These are phyloP conservation scores for Takifugu rubripes DNA, from an alignment of 2,797 vertebrate species.

Conservation along the genomic window DNA sequence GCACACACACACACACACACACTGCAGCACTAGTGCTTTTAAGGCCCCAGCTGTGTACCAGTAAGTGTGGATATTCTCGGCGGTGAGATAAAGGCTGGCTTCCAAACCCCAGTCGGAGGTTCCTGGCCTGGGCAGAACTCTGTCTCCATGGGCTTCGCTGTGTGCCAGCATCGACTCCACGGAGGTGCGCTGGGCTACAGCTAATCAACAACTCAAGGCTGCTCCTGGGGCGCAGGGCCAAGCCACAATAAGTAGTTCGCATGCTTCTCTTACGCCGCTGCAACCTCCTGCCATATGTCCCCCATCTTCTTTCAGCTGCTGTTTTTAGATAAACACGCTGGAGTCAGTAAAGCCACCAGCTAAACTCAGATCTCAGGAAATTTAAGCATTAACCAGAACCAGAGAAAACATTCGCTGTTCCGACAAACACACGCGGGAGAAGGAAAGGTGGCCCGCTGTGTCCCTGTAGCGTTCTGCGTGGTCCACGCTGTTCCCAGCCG, in stretches of 20 bases:
- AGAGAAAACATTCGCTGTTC: too few species aligned
- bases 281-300: constrained; percentile 42
- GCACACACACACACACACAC: constrained; percentile 9
- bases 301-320: constrained; percentile 20
- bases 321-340: constrained; percentile 20
- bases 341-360: neutral
- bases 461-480: constrained; percentile 25
- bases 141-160: constrained; percentile 46
- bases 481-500: constrained; percentile 7
- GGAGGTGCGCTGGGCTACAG: constrained; percentile 48
- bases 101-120: constrained; percentile 53
- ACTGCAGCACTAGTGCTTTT: constrained; percentile 22
- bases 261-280: constrained; percentile 43
- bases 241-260: constrained; percentile 55
- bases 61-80: constrained; percentile 37
- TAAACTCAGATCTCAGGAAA: too few species aligned
- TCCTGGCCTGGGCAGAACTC: constrained; percentile 56
- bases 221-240: constrained; percentile 35
- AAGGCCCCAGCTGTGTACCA: constrained; percentile 47
- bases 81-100: constrained; percentile 32
- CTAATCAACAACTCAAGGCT: constrained; percentile 52
- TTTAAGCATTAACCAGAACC: too few species aligned
- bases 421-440: constrained; percentile 9
- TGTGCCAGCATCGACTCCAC: constrained; percentile 52
- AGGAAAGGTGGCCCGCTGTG: constrained; percentile 21